Base-by-base conservation (phyloP, 2,888 invertebrate species). In the Conchocele bisecta region DNA sequence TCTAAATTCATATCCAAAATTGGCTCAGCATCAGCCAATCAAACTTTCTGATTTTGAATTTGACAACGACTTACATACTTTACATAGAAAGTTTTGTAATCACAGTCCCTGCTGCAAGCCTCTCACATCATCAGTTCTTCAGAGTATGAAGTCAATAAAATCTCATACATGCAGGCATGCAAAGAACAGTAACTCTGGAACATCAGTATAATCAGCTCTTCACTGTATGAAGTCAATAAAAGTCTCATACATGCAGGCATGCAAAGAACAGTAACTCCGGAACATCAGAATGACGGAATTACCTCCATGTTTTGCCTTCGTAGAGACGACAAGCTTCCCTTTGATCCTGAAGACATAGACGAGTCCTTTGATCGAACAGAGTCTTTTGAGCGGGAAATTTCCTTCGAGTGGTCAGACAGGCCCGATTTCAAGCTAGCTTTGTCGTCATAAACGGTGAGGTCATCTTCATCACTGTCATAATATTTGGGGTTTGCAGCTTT, bases 381-480 rank as follows among this genome's bases (percentile, higher is more conserved):
- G 13, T 77, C 74, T 51, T 61, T 74, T 15, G 71, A 74, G 35
- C 28, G 56, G 41, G 68, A 71, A 24, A 71, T 42, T 59, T 76
- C 70, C 46, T 68, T 71, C 39, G 77, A 77, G 58, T 69, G 69
- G 37, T 70, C 79, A 7, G 82, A 79, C 20, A 83, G 67, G 37
- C 79, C 78, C 11, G 84, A 84, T 11, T 73, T 70, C 35, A 75
- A 64, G 56, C 84, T 84, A 2, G 76, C 81, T 74, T 75, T 80
- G 50, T 81, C 82, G 41, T 78, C 79, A 61, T 79, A 83, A n/a
- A 83, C 82, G 53, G 79, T 75, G 9, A 81, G 46, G 13, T 82
- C 82, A 48, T 82, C 82, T 20, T 77, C 81, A 46, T 71, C 67
- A 11, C 51, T 54, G 44, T 63, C 37, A 31, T 70, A 59, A 22